Base-by-base conservation (phyloP, 2,888 invertebrate species). In the Ochropleura leucogaster region DNA sequence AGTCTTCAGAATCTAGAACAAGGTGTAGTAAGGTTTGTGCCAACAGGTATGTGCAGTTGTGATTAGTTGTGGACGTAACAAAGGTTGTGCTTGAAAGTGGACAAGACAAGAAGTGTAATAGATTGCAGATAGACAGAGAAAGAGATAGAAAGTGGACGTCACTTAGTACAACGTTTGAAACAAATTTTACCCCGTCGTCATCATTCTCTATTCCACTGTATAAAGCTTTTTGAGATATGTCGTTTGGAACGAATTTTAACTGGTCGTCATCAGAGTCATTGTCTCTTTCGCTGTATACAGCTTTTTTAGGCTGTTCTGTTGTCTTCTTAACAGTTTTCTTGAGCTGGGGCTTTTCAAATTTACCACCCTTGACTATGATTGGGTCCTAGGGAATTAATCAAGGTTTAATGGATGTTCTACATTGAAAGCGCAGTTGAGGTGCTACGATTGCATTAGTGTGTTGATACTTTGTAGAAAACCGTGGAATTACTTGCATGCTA, bases 311-410 rank as follows among this genome's bases (percentile, higher is more conserved):
- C 88, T 94, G 92, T 82, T 94, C 94, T 86, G 91, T 90, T 75
- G 92, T 89, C 90, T 93, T 95, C 94, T 93, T 96, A 83, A 90
- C 90, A 86, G 92, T 94, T 95, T 95, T 96, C 95, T 95, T 96
- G 86, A 96, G 95, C 85, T 95, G 93, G 83, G 96, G 96, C 80
- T 92, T 93, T 92, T 96, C 95, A 82, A 96, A 96, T 94, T 93
- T 96, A 93, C 96, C 96, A 89, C 92, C 95, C 89, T 94, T 94
- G 89, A 94, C 94, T 86, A 92, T 87, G 90, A 96, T 90, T 90
- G 95, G 96, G 84, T 93, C 96, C 96, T 96, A 96, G 55, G 84
- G 90, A 95, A 92, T 93, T 92, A 95, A 92, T 88, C 85, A 90
- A 93, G 90, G 91, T 90, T 92, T 92, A 90, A 89, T 89, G 85